Evolutionary conservation across 2,113 vertebrate species (phyloP).

Genomic region (Alouatta palliata): DNA sequence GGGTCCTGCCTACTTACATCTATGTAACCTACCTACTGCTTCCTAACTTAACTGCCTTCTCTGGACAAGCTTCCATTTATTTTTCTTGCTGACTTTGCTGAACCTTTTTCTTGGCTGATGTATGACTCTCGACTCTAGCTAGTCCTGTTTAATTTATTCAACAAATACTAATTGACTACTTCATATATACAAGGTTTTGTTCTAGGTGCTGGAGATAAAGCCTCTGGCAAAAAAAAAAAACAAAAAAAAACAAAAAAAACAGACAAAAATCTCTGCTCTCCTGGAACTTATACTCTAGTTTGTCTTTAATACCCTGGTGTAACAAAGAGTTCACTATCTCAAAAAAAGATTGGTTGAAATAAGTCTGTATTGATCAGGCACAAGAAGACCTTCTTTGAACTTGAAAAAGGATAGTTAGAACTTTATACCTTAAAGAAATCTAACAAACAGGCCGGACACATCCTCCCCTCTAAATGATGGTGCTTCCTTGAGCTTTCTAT

Average conservation of each 20-base stretch:
- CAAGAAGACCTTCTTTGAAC: neutral
- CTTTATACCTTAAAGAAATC: neutral
- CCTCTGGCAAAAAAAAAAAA: neutral
- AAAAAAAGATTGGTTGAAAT: neutral
- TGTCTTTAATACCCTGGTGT: neutral
- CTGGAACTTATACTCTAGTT: neutral
- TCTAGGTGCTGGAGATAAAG: neutral
- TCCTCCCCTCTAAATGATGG: neutral
- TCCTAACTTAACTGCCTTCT: neutral
- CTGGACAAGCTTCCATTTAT: neutral
- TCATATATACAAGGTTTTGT: neutral
- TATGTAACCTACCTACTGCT: neutral
- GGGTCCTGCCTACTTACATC: neutral
- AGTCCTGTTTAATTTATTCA: neutral
- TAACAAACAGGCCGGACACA: neutral
- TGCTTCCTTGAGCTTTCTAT: neutral
- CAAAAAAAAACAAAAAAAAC: neutral
- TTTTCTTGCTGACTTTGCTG: neutral
- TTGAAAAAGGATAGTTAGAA: neutral
- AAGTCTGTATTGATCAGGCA: neutral
- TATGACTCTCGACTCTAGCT: neutral
- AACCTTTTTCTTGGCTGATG: neutral
- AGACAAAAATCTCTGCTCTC: neutral
- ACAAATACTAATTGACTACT: neutral
- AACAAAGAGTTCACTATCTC: neutral